phyloP scores from a whole-genome alignment of 1,140 invertebrate genomes.

The Apis dorsata region DNA sequence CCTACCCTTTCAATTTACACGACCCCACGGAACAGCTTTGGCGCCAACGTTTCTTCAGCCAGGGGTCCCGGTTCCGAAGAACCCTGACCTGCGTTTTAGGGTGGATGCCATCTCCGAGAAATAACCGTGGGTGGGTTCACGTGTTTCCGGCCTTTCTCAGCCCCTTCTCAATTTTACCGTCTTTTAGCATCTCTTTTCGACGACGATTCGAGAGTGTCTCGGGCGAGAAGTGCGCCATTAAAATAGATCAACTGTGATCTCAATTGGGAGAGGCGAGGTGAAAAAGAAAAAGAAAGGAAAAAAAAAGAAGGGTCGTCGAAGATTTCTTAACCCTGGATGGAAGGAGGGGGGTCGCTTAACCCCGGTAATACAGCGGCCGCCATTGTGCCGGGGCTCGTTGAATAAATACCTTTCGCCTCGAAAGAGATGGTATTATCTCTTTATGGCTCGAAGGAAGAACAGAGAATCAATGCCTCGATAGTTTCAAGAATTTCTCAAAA shows the following conservation, averaged over 20 bases:
- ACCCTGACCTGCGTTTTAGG: slow-evolving; percentile 33
- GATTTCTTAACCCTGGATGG: slow-evolving; percentile 37
- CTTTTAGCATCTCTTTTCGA: slow-evolving; percentile 48
- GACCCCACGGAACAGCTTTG: not conserved
- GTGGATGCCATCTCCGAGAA: slow-evolving; percentile 17
- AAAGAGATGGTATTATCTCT: not conserved
- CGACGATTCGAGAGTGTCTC: slow-evolving; percentile 36
- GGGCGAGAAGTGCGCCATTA: slow-evolving; percentile 52
- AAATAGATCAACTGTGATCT: slow-evolving; percentile 47
- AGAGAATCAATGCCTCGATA: not conserved
- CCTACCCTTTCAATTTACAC: not conserved
- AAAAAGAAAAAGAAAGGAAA: not conserved
- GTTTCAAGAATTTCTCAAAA: not conserved
- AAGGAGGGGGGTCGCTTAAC: not conserved
- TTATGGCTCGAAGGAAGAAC: too few relatives aligned
- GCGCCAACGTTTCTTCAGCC: not conserved
- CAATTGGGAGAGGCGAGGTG: slow-evolving; percentile 32
- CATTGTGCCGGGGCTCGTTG: slow-evolving; percentile 24
- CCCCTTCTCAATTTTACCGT: slow-evolving; percentile 44
- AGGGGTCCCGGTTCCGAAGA: slow-evolving; percentile 20
- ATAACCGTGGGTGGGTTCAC: slow-evolving; percentile 22
- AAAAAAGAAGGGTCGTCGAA: slow-evolving; percentile 52
- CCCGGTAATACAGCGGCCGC: slow-evolving; percentile 22
- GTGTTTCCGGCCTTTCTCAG: slow-evolving; percentile 45
- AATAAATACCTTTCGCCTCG: not conserved